Evolutionary conservation across 2,888 invertebrate genomes (phyloP).

Genomic region (Rhaphigaster nebulosa): DNA sequence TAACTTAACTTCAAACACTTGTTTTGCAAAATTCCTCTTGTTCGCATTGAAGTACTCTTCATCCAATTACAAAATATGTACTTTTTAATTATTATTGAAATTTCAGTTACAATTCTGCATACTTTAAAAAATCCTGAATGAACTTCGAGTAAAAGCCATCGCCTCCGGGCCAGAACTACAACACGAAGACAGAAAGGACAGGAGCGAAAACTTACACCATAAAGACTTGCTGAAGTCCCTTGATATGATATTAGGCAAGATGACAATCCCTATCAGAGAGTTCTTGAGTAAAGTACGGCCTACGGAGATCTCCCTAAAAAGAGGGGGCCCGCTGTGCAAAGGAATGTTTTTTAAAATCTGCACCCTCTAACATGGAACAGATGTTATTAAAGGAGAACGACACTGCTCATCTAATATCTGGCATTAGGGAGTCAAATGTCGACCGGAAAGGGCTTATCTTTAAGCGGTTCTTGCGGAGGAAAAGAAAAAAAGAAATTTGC

Average conservation of each 20-base stretch:
- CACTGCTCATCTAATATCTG: conserved; percentile 48
- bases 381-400: conserved; percentile 49
- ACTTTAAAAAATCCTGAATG: too few relatives aligned
- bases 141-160: too few relatives aligned
- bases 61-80: too few relatives aligned
- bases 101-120: too few relatives aligned
- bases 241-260: background rate
- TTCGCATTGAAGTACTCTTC: too few relatives aligned
- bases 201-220: background rate
- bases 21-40: too few relatives aligned
- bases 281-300: background rate
- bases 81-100: too few relatives aligned
- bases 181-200: background rate
- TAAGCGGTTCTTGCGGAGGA: conserved; percentile 27
- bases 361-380: conserved; percentile 49
- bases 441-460: conserved; percentile 49
- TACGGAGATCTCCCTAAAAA: conserved; percentile 6
- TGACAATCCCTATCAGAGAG: conserved; percentile 31
- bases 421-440: conserved; percentile 49
- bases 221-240: conserved; percentile 4
- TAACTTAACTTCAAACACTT: too few relatives aligned
- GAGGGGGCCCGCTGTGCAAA: background rate
- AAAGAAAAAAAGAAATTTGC: conserved; percentile 35
- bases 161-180: too few relatives aligned
- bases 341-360: conserved; percentile 48